Evolutionary conservation across 2,797 vertebrate species (phyloP), one percentile per base, ranked within the genome.

Genomic region (Knipowitschia caucasica): DNA sequence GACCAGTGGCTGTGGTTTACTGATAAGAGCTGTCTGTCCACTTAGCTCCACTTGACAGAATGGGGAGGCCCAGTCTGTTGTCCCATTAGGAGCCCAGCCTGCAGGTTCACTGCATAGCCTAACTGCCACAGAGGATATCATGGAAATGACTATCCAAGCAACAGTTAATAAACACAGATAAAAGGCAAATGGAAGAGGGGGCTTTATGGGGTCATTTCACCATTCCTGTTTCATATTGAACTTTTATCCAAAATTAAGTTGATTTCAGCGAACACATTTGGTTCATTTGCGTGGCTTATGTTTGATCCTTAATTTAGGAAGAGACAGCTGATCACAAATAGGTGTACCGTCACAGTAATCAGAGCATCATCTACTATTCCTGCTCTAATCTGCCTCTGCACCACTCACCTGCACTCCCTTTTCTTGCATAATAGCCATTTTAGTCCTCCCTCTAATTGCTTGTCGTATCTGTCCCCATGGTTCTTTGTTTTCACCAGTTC

Each of bases 161-260:
- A 87, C 90, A 89, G 92, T 92, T 87, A 91, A 79, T 59, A 76
- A 88, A 93, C 91, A 93, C 91, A 94, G 94, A 92, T 91, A 92
- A 92, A 92, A 84, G 86, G 86, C 85, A 87, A 82, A 88, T 88
- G 88, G 87, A 82, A 71, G 81, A 20, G 87, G 88, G 91, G 90
- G 92, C 87, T 23, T 2, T 36, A 3, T 36, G 38, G 10, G 12
- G 33, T 35, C 38, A 40, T 5, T 40, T 14, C 20, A 12, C 20
- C 23, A 20, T 12, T 40, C 20, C 12, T 5, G 23, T 40, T 11
- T 12, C 35, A 17, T 36, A 3, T 23, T 11, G 21, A 11, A 18
- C 3, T 39, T 21, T 20, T 10, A 38, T 4, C 18, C 10, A 10
- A 21, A 39, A 20, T 39, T 20, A 4, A 17, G 35, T 7, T 36